Percentiles rank a stretch among this genome's conserved stretches.
Conservation (phyloP, 2,797 vertebrate genomes). For the Synaphobranchus kaupii region DNA sequence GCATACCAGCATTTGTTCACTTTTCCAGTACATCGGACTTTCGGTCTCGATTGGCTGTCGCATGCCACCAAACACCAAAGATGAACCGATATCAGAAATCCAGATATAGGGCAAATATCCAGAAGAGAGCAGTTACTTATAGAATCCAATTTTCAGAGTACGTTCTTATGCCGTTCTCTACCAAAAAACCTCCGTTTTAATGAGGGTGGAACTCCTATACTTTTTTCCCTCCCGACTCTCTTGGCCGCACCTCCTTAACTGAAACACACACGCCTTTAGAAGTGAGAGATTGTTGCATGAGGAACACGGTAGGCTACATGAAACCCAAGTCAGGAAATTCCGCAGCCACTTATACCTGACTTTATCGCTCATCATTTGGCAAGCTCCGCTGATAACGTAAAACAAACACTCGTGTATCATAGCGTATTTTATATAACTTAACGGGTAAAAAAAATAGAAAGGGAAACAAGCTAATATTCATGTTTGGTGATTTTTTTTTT, state of each 20-base stretch:
- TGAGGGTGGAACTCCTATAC: conserved; percentile 76
- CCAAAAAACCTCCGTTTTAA: conserved; percentile 72
- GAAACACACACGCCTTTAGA: conserved; percentile 66
- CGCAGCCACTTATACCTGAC: background rate
- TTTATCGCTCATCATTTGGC: conserved; percentile 31
- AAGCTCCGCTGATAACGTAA: conserved; percentile 11
- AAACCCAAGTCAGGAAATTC: conserved; percentile 18
- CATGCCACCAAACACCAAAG: conserved; percentile 57
- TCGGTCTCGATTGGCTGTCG: conserved; percentile 48
- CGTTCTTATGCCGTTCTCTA: conserved; percentile 56
- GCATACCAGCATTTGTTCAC: conserved; percentile 80
- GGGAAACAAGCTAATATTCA: background rate
- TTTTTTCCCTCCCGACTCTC: conserved; percentile 45
- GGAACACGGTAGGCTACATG: conserved; percentile 34
- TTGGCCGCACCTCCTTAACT: conserved; percentile 77
- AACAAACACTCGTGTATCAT: conserved; percentile 29
- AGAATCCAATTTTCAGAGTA: conserved; percentile 42
- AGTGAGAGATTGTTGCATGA: conserved; percentile 53
- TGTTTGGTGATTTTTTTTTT: background rate
- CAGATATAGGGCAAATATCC: conserved; percentile 39
- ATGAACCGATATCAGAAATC: conserved; percentile 32
- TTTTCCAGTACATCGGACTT: conserved; percentile 90
- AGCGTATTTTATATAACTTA: background rate
- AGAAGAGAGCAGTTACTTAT: conserved; percentile 11
- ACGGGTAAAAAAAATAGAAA: background rate